These are phyloP conservation scores for Stylophora pistillata DNA, from an alignment of 64 coral and sea anemone genomes.

Conservation along the genomic window DNA sequence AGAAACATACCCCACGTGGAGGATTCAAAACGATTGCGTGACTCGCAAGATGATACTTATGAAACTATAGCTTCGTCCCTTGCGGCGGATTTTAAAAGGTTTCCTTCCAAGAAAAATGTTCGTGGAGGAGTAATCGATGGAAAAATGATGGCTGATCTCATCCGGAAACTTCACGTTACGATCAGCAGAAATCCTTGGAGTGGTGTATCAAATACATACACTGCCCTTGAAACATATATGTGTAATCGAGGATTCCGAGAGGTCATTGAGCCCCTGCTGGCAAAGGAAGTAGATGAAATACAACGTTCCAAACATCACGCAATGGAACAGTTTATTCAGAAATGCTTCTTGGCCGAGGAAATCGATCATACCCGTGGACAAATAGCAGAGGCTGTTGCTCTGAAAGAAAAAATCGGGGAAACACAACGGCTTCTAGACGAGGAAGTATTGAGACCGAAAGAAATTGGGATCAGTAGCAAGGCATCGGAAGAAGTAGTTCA, in stretches of 20 bases:
- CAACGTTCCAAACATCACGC: neutral
- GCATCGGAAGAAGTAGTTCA: neutral
- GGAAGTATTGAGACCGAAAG: neutral
- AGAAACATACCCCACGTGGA: slow-evolving; percentile 20
- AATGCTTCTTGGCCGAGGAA: slow-evolving; percentile 25
- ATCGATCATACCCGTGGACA: neutral
- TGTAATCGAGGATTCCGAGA: slow-evolving; percentile 23
- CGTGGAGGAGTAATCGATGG: slow-evolving; percentile 54
- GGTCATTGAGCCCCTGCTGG: slow-evolving; percentile 20
- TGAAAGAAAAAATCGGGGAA: slow-evolving; percentile 17
- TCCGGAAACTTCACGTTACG: neutral
- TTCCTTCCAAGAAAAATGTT: slow-evolving; percentile 48
- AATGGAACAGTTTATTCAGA: slow-evolving; percentile 13
- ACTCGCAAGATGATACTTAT: slow-evolving; percentile 1
- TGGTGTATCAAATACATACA: slow-evolving; percentile 36
- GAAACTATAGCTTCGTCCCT: slow-evolving; percentile 17
- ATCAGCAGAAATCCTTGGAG: slow-evolving; percentile 62
- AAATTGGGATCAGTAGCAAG: neutral
- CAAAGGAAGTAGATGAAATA: neutral
- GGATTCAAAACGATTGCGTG: slow-evolving; percentile 32
- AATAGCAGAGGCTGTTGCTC: neutral
- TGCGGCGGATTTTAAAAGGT: slow-evolving; percentile 7
- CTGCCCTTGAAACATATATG: slow-evolving; percentile 22
- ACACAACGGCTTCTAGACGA: slow-evolving; percentile 9
- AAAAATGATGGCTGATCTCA: slow-evolving; percentile 41